Base-by-base conservation (phyloP, 2,797 vertebrate species). In the Oreochromis mossambicus region DNA sequence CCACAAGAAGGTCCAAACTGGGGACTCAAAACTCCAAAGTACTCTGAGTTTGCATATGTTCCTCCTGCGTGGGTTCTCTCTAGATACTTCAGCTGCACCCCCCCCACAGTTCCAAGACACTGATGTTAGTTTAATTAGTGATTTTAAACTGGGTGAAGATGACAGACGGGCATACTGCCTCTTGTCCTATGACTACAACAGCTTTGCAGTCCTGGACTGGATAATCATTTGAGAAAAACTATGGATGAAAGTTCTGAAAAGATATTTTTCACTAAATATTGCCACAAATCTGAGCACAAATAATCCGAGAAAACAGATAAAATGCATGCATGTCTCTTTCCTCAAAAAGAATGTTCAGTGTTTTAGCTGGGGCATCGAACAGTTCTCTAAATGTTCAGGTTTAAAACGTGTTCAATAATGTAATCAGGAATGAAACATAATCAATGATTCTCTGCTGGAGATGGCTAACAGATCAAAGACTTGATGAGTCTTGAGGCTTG, bases 381-480 rank as follows among this genome's bases (percentile, higher is more conserved):
- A 70, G 24, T 29, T 17, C 82, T 54, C 82, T 70, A 78, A 85
- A 76, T 77, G 29, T 32, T 19, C 63, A 56, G 54, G 21, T 85
- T 88, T 80, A 70, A 91, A 75, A 50, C 34, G 61, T 70, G 68
- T 54, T 86, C 77, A 80, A 51, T 85, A 3, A 88, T 46, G 50
- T 76, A 68, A 86, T 84, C 54, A 55, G 50, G 77, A 86, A 58
- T 36, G 36, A 79, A 87, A 76, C 36, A n/a, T 56, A 82, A 86
- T 90, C 82, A 83, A 1, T 87, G 82, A 77, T 26, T 36, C 41
- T 80, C 24, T 50, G 61, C 29, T 17, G 4, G 32, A 79, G 68
- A 32, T 50, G 68, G 10, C 10, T 75, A 32, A 50, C 3, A 54
- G 54, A 78, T 54, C 50, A 10, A n/a, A 75, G 26, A 78, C 63